Conservation (phyloP, 2,113 vertebrate genomes). For the Colaptes auratus region DNA sequence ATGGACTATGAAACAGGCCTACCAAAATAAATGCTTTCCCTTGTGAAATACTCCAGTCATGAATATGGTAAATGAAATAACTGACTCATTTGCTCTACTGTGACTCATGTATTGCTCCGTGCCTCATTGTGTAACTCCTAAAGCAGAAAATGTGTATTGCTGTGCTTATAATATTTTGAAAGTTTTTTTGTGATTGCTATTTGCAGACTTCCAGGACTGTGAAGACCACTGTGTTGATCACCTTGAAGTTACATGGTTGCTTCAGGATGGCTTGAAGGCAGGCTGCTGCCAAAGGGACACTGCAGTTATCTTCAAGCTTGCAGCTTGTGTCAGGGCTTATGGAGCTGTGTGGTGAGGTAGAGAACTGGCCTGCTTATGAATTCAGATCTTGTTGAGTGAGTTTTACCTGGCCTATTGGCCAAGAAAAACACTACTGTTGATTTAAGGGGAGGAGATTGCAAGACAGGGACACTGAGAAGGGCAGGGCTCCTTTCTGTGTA, state of each 20-base stretch:
- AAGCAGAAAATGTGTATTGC: not conserved
- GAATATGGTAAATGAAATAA: constrained; percentile 44
- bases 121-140: constrained; percentile 18
- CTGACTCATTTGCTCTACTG: not conserved
- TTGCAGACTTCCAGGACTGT: not conserved
- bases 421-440: not conserved
- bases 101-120: constrained; percentile 16
- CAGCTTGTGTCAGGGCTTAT: not conserved
- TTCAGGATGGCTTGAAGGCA: not conserved
- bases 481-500: not conserved
- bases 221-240: not conserved
- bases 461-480: not conserved
- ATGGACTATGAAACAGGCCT: not conserved
- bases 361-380: not conserved
- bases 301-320: not conserved
- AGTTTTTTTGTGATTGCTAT: not conserved
- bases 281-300: not conserved
- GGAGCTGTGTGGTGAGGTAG: not conserved
- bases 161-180: not conserved
- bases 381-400: not conserved
- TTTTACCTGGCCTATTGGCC: constrained; percentile 1
- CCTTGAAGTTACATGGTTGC: not conserved
- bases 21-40: not conserved
- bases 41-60: constrained; percentile 27
- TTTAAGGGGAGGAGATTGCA: not conserved